Base-by-base conservation (phyloP, 2,797 vertebrate genomes). In the Bovichtus variegatus region DNA sequence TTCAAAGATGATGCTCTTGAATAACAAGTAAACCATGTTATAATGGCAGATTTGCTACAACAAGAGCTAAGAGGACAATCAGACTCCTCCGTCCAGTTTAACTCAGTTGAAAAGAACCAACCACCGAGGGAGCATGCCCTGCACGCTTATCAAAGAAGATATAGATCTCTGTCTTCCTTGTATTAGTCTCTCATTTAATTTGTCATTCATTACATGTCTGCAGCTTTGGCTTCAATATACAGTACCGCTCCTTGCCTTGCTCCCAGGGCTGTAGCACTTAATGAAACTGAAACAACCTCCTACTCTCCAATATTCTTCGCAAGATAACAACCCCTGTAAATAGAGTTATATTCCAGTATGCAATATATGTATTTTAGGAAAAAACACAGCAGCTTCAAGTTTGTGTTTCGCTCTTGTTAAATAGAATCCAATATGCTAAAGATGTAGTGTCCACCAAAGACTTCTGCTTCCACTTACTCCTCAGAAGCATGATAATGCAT, bases 251-350 rank as follows among this genome's bases (percentile, higher is more conserved):
- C 21, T 44, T 65, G 75, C 62, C 58, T 54, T 27, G 0, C 64
- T 74, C 74, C 60, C 60, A 47, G 23, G 18, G 40, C 76, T 71
- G 53, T 8, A 27, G 43, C 9, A 1, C 78, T 78, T 85, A 76
- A 87, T 86, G 62, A 84, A 74, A 71, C 29, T 69, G 63, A 79
- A 87, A 76, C 71, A 74, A 59, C 72, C 76, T 82, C 71, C 81
- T 69, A 60, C 74, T 51, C 76, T 74, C 23, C 64, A 81, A 53
- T 70, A 76, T 68, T 67, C 41, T 78, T 23, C 61, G 50, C 51
- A 43, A 71, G 62, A 76, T 65, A 83, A 81, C 71, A 81, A 67
- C 58, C 58, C 50, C 34, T 57, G 43, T 55, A 78, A 71, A 78
- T 69, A 53, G 44, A 83, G 69, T 78, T 47, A 18, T 61, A 68